Base-by-base conservation (phyloP, 2,113 vertebrate species). In the Cyprinus carpio region DNA sequence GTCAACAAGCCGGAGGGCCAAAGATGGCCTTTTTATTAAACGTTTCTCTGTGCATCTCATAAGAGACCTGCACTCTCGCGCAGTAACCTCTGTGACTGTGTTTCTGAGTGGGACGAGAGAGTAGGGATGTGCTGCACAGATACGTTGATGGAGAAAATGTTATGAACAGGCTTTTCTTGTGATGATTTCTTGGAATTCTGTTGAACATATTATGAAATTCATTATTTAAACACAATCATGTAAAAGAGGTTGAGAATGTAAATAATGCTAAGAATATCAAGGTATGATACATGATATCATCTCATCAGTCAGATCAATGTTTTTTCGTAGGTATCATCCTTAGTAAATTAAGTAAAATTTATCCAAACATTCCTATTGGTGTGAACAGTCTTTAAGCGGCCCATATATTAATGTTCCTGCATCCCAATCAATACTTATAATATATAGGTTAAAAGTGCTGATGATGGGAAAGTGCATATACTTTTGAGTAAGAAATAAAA, bases 1-100 rank as follows among this genome's bases (percentile, higher is more conserved):
- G 89, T 90, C 88, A 88, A 83, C 77, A 34, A 76, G 87, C 88
- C 58, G 85, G 85, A 83, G 87, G 91, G 84, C 87, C 82, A 81
- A 74, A 81, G 79, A 86, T 82, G 78, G 88, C 74, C 87, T 90
- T 87, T 86, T 88, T 86, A 75, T 88, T 71, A 85, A 88, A 86
- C 69, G 58, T 54, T 80, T 86, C 65, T 87, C 86, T 83, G 64
- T 60, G 16, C 83, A 34, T 85, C 79, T 83, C 69, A 58, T 89
- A 27, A 83, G 77, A 87, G 84, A 84, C 34, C 62, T 85, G 75
- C 43, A 20, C 67, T 76, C 34, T 51, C 18, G 6, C 69, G 12
- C 27, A 60, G n/a, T 25, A 46, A 65, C 62, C 71, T 56, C 34
- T 43, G 40, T 12, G 46, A 37, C 65, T 84, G 54, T 16, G 15